Conservation (phyloP, 2,797 vertebrate species). For the Miichthys miiuy region DNA sequence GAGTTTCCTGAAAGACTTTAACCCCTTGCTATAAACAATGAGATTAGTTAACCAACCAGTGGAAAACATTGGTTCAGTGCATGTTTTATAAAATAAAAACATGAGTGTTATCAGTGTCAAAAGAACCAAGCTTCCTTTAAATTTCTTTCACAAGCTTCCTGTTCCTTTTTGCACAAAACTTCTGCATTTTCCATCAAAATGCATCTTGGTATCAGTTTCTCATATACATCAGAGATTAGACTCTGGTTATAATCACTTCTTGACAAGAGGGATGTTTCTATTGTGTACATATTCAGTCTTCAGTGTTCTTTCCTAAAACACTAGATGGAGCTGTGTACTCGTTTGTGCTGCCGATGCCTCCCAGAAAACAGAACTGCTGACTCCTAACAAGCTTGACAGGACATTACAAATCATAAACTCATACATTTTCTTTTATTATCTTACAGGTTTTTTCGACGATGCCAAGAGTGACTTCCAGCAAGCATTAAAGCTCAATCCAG, state of each 20-base stretch:
- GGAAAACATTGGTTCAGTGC: background rate
- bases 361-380: background rate
- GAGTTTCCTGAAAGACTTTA: background rate
- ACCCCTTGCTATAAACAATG: background rate
- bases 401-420: background rate
- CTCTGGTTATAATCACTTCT: background rate
- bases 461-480: conserved; percentile 93
- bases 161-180: background rate
- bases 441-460: conserved; percentile 91
- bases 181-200: background rate
- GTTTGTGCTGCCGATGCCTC: background rate
- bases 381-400: background rate
- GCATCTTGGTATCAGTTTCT: background rate
- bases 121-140: background rate
- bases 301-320: conserved; percentile 33
- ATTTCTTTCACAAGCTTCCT: background rate
- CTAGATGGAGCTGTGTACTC: conserved; percentile 69
- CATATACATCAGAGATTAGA: background rate
- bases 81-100: background rate
- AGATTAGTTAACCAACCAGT: background rate
- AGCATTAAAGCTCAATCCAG: conserved; percentile 89
- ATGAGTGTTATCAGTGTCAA: background rate
- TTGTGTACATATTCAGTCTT: background rate
- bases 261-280: background rate
- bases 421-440: conserved; percentile 6